A percentile compares a stretch with the other conserved stretches of the same genome.
These are phyloP conservation scores for Netelia fuscicornis DNA, from an alignment of 2,888 invertebrate species.

Conservation along the genomic window DNA sequence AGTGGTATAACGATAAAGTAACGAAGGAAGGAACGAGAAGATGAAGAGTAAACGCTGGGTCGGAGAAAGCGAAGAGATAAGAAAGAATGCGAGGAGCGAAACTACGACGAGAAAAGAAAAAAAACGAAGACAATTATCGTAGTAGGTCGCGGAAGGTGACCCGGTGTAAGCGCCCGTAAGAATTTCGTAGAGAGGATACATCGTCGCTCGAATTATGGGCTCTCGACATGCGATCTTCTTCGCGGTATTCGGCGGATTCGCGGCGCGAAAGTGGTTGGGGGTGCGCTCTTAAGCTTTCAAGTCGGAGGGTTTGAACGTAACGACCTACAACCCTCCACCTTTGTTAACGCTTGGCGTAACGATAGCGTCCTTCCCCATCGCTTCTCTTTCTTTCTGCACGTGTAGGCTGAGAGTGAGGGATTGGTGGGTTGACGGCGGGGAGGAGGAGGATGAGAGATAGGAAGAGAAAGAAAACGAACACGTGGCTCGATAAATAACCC, in stretches of 20 bases:
- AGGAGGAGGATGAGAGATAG: not conserved
- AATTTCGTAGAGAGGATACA: slow-evolving; percentile 50
- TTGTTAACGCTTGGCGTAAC: slow-evolving; percentile 40
- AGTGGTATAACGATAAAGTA: slow-evolving; percentile 22
- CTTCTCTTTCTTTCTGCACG: slow-evolving; percentile 18
- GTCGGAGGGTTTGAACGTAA: not conserved
- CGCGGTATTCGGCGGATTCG: slow-evolving; percentile 57
- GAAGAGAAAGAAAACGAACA: slow-evolving; percentile 7
- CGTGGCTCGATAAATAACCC: slow-evolving; percentile 60
- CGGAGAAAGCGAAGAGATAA: slow-evolving; percentile 18
- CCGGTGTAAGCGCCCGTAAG: slow-evolving; percentile 67
- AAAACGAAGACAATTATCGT: slow-evolving; percentile 67
- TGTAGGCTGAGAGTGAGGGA: slow-evolving; percentile 2
- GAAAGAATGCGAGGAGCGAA: slow-evolving; percentile 13
- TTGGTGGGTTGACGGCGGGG: not conserved
- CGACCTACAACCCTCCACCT: slow-evolving; percentile 38
- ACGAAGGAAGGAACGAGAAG: slow-evolving; percentile 24
- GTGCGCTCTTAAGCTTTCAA: not conserved
- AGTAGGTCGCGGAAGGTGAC: slow-evolving; percentile 80
- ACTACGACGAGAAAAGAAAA: not conserved
- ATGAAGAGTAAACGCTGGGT: slow-evolving; percentile 9
- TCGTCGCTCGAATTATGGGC: slow-evolving; percentile 75
- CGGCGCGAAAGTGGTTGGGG: not conserved
- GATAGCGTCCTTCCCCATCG: slow-evolving; percentile 53
- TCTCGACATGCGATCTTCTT: slow-evolving; percentile 77